phyloP scores from a whole-genome alignment of 2,888 invertebrate species.

The Cetonia aurata region DNA sequence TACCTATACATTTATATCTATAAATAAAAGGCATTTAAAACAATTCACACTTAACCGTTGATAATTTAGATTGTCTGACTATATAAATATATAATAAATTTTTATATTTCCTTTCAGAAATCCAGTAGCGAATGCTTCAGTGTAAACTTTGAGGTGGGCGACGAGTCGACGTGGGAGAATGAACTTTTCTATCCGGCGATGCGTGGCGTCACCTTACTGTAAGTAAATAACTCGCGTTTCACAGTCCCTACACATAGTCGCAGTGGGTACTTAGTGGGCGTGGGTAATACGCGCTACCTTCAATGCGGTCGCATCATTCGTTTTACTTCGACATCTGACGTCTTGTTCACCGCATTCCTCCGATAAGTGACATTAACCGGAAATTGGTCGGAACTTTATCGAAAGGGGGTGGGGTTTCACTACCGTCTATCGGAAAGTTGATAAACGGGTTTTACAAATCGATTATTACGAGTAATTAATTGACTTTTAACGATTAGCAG shows the following conservation, averaged over 20 bases:
- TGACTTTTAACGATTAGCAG: too few relatives aligned
- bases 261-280: not conserved
- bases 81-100: not conserved
- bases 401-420: too few relatives aligned
- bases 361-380: constrained; percentile 13
- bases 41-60: too few relatives aligned
- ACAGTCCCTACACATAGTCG: not conserved
- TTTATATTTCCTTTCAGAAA: constrained; percentile 68
- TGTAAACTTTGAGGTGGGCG: constrained; percentile 75
- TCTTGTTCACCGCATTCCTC: too few relatives aligned
- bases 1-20: too few relatives aligned
- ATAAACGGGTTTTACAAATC: too few relatives aligned
- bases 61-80: not conserved
- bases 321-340: not conserved
- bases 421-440: too few relatives aligned
- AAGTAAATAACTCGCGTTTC: constrained; percentile 63
- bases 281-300: not conserved
- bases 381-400: constrained; percentile 5
- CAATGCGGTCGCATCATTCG: not conserved
- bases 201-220: constrained; percentile 76
- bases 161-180: constrained; percentile 67
- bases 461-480: too few relatives aligned
- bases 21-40: too few relatives aligned
- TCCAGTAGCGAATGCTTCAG: constrained; percentile 81
- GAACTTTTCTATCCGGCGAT: constrained; percentile 77